Percentiles rank a stretch among this genome's conserved stretches.
Conservation (phyloP, 1,140 invertebrate species). For the Laodelphax striatellus region DNA sequence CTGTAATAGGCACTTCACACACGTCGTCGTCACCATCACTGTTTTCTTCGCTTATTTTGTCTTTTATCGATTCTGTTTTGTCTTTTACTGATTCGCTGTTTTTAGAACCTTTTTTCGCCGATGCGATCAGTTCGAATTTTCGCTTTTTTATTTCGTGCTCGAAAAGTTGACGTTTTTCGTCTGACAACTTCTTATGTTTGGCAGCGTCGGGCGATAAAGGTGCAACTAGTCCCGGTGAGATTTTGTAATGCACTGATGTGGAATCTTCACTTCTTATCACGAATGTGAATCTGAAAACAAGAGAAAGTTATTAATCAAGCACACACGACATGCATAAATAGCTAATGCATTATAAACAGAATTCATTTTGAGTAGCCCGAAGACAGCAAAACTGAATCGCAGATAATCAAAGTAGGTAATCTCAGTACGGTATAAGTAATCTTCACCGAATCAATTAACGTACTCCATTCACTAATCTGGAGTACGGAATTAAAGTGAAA, state of each 20-base stretch:
- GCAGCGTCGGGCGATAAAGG: slow-evolving; percentile 28
- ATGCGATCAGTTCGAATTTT: background rate
- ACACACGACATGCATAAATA: background rate
- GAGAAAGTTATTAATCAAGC: background rate
- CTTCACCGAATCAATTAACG: too few relatives aligned
- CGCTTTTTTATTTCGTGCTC: slow-evolving; percentile 8
- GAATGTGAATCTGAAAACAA: slow-evolving; percentile 30
- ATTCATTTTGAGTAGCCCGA: background rate
- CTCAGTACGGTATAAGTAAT: too few relatives aligned
- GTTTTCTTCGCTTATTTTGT: too few relatives aligned
- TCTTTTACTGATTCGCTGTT: too few relatives aligned
- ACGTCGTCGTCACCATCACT: too few relatives aligned
- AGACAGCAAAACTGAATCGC: too few relatives aligned
- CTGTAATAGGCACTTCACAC: too few relatives aligned
- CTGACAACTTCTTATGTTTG: slow-evolving; percentile 8
- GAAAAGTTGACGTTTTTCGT: slow-evolving; percentile 10
- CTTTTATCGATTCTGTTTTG: too few relatives aligned
- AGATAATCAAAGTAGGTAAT: too few relatives aligned
- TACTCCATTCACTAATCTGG: too few relatives aligned
- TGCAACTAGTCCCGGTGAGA: slow-evolving; percentile 28
- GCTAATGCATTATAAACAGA: background rate
- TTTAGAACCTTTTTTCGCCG: too few relatives aligned
- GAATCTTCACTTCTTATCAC: slow-evolving; percentile 33
- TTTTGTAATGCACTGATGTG: slow-evolving; percentile 30
- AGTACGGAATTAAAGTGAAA: too few relatives aligned